Base-by-base conservation (phyloP, 1,140 invertebrate genomes). In the Ips typographus region DNA sequence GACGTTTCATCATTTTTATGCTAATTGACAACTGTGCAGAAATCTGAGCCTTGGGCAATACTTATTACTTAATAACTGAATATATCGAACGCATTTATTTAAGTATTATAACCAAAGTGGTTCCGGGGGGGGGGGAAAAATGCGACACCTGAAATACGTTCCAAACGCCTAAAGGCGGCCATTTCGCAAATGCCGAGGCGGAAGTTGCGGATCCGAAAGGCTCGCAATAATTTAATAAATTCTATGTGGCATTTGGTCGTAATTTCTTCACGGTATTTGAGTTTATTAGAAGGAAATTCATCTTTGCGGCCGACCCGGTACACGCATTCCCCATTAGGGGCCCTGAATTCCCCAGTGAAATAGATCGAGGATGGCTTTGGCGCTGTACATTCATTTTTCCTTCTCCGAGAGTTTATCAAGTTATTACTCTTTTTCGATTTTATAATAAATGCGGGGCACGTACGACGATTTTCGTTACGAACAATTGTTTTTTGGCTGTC, bases 231-330 rank as follows among this genome's bases (percentile, higher is more conserved):
- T 53, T 61, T 61, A 40, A 68, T 68, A 61, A 68, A 68, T 62
- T 61, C 44, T 53, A 4, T 41, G 43, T 44, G 39, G 40, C 57
- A 41, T 51, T 51, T 39, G 58, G 66, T 55, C 57, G 44, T 68
- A 68, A 68, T 53, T 68, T 68, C 57, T 68, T 61, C 49, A 68
- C 66, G 66, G 56, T 68, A 52, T 61, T 59, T 68, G 66, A 59
- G 53, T 68, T 68, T 68, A 68, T 68, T 68, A 68, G 58, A 58
- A 68, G 55, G 57, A 39, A 68, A 68, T 68, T 68, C 41, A 68
- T 68, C 66, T 61, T 52, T n/a, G 38, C 40, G 47, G 5, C 44
- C 43, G 38, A 61, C 5, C 8, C 39, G 6, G 60, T 59, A 59
- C 60, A 62, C 39, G 47, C 47, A 62, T 62, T 22, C 36, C 49